Evolutionary conservation across 1,140 invertebrate species (phyloP).

Genomic region (Bombus sylvicola): DNA sequence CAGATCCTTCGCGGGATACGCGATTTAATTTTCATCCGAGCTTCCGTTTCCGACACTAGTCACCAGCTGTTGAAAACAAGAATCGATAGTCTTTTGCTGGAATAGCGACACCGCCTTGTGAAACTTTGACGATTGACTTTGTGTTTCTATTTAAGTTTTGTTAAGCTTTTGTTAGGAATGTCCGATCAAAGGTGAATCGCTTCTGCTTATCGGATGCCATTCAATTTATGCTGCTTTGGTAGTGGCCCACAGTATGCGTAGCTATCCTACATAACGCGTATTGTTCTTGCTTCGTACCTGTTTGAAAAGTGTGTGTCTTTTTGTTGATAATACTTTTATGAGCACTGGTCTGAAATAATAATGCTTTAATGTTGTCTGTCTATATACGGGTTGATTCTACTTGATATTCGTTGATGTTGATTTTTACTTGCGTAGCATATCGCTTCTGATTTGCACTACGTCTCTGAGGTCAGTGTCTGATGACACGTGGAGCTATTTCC

Average conservation of each 20-base stretch:
- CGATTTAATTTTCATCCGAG: constrained; percentile 45
- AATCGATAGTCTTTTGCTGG: not conserved
- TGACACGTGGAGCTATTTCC: not conserved
- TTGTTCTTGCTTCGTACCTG: not conserved
- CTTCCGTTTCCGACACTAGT: not conserved
- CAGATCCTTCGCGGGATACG: constrained; percentile 20
- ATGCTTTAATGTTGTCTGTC: not conserved
- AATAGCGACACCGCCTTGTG: no score
- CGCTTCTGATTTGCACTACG: rapidly evolving
- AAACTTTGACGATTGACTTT: not conserved
- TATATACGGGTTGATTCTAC: no score
- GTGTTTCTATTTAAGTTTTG: not conserved
- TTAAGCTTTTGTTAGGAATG: not conserved
- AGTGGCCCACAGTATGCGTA: not conserved
- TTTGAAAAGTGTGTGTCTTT: no score
- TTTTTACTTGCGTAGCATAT: not conserved
- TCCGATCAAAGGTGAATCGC: not conserved
- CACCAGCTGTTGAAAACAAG: not conserved
- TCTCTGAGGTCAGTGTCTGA: not conserved
- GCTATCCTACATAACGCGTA: not conserved
- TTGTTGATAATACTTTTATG: no score
- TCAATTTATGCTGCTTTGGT: not conserved
- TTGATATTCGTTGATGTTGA: not conserved
- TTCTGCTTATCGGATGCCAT: not conserved
- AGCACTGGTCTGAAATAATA: no score